phyloP scores from a whole-genome alignment of 2,888 invertebrate genomes.

The Plebejus argus region DNA sequence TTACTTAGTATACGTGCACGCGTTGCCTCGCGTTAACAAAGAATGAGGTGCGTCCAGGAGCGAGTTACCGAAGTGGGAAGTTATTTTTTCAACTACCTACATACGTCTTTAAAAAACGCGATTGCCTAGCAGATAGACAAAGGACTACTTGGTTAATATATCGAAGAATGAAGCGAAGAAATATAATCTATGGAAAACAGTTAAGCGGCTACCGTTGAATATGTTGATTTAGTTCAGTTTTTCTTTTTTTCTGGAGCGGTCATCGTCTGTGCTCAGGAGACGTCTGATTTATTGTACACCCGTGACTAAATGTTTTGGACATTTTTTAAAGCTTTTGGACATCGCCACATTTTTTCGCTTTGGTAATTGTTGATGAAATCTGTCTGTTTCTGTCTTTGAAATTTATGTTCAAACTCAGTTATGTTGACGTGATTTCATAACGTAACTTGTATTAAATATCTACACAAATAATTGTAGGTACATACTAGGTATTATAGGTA shows the following conservation, averaged over 20 bases:
- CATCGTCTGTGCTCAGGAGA: conserved; percentile 25
- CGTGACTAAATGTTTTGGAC: conserved; percentile 30
- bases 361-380: neutral
- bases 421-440: neutral
- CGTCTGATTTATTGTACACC: conserved; percentile 20
- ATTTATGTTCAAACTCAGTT: neutral
- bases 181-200: conserved; percentile 38
- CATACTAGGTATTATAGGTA: no score
- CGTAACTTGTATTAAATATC: neutral
- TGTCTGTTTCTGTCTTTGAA: neutral
- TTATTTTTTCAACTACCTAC: no score
- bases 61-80: no score
- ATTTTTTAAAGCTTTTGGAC: conserved; percentile 13
- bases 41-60: no score
- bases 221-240: conserved; percentile 63
- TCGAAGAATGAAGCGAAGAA: no score
- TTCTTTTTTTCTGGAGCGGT: conserved; percentile 41
- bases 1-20: no score
- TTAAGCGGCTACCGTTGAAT: conserved; percentile 56
- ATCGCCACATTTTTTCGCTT: neutral
- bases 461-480: no score
- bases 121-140: no score
- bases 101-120: no score
- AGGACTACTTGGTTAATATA: no score
- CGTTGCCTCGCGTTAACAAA: no score